These are phyloP conservation scores for Sceliomorpha sp. DNA, from an alignment of 2,888 invertebrate species.

Conservation along the genomic window DNA sequence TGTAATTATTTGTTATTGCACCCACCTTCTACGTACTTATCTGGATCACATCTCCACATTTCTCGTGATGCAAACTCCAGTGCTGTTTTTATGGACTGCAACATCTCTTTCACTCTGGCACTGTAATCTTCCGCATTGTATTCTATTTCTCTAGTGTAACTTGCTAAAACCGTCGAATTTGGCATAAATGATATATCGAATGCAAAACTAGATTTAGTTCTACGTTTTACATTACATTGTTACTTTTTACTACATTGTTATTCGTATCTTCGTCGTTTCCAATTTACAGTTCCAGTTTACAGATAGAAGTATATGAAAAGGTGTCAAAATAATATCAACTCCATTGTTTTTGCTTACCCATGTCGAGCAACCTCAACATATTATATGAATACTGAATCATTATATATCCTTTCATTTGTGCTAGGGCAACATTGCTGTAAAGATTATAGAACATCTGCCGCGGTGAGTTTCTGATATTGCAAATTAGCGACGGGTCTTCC, in stretches of 20 bases:
- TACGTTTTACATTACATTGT: no score
- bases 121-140: conserved; percentile 85
- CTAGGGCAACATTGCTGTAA: conserved; percentile 89
- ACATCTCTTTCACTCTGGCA: conserved; percentile 84
- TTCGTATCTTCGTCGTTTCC: no score
- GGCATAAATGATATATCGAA: no score
- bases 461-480: conserved; percentile 88
- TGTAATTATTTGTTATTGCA: no score
- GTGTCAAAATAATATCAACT: neutral
- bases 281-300: no score
- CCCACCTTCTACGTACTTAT: conserved; percentile 84
- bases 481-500: conserved; percentile 86
- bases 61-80: conserved; percentile 86
- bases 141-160: conserved; percentile 88
- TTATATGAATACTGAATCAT: conserved; percentile 96
- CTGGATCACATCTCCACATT: conserved; percentile 89
- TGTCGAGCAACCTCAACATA: conserved; percentile 88
- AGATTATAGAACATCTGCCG: conserved; percentile 91
- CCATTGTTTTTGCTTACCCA: conserved; percentile 82
- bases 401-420: conserved; percentile 92
- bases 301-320: no score
- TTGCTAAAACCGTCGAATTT: conserved; percentile 67
- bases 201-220: neutral
- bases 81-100: conserved; percentile 85
- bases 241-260: no score